Conservation (phyloP, 2,797 vertebrate species). For the Monodelphis domestica region DNA sequence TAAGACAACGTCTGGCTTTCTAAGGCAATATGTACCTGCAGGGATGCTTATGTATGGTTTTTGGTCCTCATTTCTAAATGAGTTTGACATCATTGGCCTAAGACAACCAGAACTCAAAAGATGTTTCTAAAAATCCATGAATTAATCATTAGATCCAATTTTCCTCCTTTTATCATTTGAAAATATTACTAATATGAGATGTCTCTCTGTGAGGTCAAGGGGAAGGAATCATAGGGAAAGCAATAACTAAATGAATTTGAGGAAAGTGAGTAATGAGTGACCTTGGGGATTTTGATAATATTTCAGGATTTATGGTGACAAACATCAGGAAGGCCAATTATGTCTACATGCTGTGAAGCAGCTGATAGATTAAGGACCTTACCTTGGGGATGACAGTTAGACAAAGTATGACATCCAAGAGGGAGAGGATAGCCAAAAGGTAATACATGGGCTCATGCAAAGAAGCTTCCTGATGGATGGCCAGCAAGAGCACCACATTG, state of each 20-base stretch:
- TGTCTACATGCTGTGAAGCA: not conserved
- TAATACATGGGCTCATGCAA: conserved; percentile 84
- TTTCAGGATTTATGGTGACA: too few relatives aligned
- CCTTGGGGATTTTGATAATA: too few relatives aligned
- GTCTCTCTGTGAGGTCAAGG: not conserved
- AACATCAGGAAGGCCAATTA: not conserved
- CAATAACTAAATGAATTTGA: not conserved
- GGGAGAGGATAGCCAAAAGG: conserved; percentile 79
- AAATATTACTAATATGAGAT: not conserved
- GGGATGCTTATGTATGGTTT: not conserved
- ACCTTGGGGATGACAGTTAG: conserved; percentile 54
- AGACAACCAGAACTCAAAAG: not conserved
- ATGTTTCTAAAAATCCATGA: not conserved
- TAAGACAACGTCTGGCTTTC: not conserved
- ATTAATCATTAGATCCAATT: not conserved
- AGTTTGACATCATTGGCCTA: not conserved
- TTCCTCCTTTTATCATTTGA: not conserved
- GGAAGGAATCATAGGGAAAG: not conserved
- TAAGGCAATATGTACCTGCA: not conserved
- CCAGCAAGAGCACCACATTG: conserved; percentile 74
- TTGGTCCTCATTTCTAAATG: not conserved
- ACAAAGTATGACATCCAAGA: conserved; percentile 79
- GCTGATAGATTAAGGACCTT: not conserved
- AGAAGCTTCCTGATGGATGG: conserved; percentile 72
- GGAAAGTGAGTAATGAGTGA: not conserved